Evolutionary conservation across 1,140 invertebrate species (phyloP).

Genomic region (Ridgeia piscesae): DNA sequence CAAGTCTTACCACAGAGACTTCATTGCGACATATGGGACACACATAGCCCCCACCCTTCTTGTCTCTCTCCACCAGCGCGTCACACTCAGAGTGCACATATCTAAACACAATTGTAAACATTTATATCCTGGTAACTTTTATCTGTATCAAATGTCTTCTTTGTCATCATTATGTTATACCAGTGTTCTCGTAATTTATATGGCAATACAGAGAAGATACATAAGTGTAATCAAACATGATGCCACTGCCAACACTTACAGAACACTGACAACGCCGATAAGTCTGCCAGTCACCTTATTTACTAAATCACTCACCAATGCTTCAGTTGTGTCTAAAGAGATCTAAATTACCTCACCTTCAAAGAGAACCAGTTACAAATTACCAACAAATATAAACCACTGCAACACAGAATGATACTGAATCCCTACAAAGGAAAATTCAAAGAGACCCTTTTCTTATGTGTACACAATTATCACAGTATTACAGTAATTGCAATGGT

Average conservation of each 20-base stretch:
- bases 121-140: not conserved
- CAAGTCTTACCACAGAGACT: constrained; percentile 6
- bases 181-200: too few relatives aligned
- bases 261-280: too few relatives aligned
- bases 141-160: not conserved
- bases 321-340: too few relatives aligned
- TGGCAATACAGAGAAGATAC: too few relatives aligned
- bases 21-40: constrained; percentile 79
- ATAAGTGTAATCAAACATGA: too few relatives aligned
- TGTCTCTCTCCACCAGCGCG: constrained; percentile 78
- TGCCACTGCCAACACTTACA: too few relatives aligned
- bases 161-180: too few relatives aligned
- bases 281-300: too few relatives aligned
- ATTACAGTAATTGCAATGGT: too few relatives aligned
- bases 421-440: not conserved
- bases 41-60: constrained; percentile 84
- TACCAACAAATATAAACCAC: constrained; percentile 8
- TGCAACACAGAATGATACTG: not conserved
- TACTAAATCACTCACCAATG: too few relatives aligned
- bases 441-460: not conserved
- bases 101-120: constrained; percentile 59
- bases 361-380: not conserved
- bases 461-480: not conserved
- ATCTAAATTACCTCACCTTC: too few relatives aligned
- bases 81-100: constrained; percentile 93